Evolutionary conservation across 2,797 vertebrate genomes (phyloP).

Genomic region (Xenopus petersii): DNA sequence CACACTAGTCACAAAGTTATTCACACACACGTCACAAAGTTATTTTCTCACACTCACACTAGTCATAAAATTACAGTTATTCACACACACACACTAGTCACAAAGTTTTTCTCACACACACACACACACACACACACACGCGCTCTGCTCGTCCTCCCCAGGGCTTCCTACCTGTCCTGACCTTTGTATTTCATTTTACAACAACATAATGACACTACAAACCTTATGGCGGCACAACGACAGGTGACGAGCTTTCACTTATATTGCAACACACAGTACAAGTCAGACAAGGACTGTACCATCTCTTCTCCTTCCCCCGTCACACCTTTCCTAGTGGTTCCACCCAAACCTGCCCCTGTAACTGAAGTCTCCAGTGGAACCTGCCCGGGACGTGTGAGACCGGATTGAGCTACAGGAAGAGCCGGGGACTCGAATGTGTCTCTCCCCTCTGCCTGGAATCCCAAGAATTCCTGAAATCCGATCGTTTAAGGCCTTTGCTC

Average conservation of each 20-base stretch:
- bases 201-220: no score
- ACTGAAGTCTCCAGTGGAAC: conserved; percentile 29
- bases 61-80: no score
- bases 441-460: conserved; percentile 29
- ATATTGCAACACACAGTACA: not conserved
- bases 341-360: conserved; percentile 50
- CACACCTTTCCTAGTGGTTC: conserved; percentile 46
- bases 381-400: conserved; percentile 4
- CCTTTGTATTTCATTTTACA: no score
- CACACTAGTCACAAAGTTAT: no score
- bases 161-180: no score
- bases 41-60: no score
- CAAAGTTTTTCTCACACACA: no score
- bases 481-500: not conserved
- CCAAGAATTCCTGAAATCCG: conserved; percentile 31
- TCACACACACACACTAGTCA: no score
- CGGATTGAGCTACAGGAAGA: conserved; percentile 31
- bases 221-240: no score
- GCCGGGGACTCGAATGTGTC: not conserved
- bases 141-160: no score
- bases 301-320: conserved; percentile 51
- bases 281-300: conserved; percentile 53
- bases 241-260: not conserved
- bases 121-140: no score
- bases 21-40: no score